Base-by-base conservation (phyloP, 2,113 vertebrate species). In the Ameiurus melas region DNA sequence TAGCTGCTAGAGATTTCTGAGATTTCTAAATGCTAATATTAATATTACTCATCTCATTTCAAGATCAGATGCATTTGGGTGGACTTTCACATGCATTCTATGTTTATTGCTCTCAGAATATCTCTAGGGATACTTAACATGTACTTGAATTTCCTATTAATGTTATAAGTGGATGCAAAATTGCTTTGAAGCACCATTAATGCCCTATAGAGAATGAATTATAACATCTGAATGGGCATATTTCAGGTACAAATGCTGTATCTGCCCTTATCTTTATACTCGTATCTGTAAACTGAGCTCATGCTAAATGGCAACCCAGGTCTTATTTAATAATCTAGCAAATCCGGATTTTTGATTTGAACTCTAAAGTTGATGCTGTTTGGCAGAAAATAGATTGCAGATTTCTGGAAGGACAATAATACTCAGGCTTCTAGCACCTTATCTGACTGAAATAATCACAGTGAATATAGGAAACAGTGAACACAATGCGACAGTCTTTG, bases 121-220 rank as follows among this genome's bases (percentile, higher is more conserved):
- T 62, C 30, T 83, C 70, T n/a, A 27, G 53, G 57, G 84, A 84
- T 85, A 73, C 78, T 36, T 22, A 83, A 85, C 70, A 88, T 79
- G 73, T 33, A 25, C 71, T 79, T 84, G 82, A 77, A 78, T 84
- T 66, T 88, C 71, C 73, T 57, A 68, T 58, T 79, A 84, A 77
- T 84, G 87, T 47, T 75, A 87, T 85, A 83, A 75, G 58, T 57
- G 83, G 53, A 79, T 84, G 85, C 36, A 79, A 33, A 84, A 83
- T 83, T 85, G 75, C 82, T 87, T 83, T 85, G 86, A 88, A 77
- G 83, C 70, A 71, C 58, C 77, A 89, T 87, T 87, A 85, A 57
- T 87, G 62, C 84, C 83, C 88, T 71, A 85, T 68, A 88, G 55
- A 85, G 82, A 58, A 89, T 87, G 84, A 91, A 88, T 88, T 89